Conservation (phyloP, 2,113 vertebrate species). For the Lucifuga dentata region DNA sequence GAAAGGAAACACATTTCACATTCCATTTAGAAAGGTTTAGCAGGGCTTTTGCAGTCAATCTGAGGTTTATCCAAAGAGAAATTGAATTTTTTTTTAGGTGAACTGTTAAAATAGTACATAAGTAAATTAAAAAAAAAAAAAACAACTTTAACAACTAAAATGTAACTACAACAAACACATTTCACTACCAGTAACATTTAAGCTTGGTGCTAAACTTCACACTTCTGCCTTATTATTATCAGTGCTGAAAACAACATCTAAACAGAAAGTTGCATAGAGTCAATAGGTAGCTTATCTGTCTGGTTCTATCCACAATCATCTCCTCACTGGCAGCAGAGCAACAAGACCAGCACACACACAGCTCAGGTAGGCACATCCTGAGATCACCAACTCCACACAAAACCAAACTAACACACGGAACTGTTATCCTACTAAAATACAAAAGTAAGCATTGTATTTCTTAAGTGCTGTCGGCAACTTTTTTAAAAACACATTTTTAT, state of each 20-base stretch:
- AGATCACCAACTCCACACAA: conserved; percentile 21
- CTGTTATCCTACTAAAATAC: background rate
- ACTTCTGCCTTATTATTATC: background rate
- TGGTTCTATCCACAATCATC: conserved; percentile 51
- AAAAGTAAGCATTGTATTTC: background rate
- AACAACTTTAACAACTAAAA: too few species aligned
- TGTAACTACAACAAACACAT: too few species aligned
- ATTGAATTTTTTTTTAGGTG: too few species aligned
- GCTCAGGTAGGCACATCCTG: conserved; percentile 61
- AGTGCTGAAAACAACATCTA: background rate
- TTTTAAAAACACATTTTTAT: too few species aligned
- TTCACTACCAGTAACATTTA: background rate
- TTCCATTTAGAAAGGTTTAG: too few species aligned
- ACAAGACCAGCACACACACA: conserved; percentile 67
- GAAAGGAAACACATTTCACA: too few species aligned
- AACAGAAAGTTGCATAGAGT: background rate
- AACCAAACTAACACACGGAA: background rate
- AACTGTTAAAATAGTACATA: too few species aligned
- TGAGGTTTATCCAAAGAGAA: too few species aligned
- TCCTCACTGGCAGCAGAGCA: conserved; percentile 63
- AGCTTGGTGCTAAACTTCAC: background rate
- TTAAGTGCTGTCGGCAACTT: too few species aligned
- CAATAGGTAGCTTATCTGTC: conserved; percentile 64
- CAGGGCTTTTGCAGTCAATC: too few species aligned
- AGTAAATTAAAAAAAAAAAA: too few species aligned